These are phyloP conservation scores for Cirrhinus mrigala DNA, from an alignment of 2,797 vertebrate genomes.

Conservation along the genomic window DNA sequence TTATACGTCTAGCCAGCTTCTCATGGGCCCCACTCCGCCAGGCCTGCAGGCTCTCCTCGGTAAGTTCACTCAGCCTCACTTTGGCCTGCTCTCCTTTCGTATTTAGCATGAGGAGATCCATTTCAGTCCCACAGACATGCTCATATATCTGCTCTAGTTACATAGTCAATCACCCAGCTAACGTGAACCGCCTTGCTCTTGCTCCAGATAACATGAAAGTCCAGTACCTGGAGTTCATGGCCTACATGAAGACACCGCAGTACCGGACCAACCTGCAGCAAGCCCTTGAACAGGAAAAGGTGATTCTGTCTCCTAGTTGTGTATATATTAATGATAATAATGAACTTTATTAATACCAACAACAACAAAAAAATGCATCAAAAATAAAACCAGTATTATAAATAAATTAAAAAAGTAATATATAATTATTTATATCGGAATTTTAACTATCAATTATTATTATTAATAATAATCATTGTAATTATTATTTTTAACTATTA, in stretches of 20 bases:
- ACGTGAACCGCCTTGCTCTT: neutral
- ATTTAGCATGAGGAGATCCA: neutral
- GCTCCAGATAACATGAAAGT: constrained; percentile 92
- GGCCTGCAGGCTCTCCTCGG: constrained; percentile 96
- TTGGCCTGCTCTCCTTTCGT: neutral
- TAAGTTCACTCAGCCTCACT: constrained; percentile 69
- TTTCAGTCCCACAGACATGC: neutral
- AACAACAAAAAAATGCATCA: too few species aligned
- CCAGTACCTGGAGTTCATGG: constrained; percentile 97
- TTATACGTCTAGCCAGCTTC: constrained; percentile 89
- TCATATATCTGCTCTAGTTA: neutral
- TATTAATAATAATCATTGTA: too few species aligned
- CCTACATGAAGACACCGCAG: constrained; percentile 95
- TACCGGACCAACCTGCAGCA: constrained; percentile 94
- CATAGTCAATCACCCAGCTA: neutral
- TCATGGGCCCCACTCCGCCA: constrained; percentile 89
- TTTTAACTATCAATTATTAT: too few species aligned
- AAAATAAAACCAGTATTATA: too few species aligned
- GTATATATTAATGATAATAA: neutral
- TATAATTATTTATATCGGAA: too few species aligned
- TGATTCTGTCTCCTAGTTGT: constrained; percentile 60
- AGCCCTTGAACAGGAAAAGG: constrained; percentile 95
- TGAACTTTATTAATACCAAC: too few species aligned
- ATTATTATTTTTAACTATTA: too few species aligned
- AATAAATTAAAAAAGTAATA: too few species aligned